Base-by-base conservation (phyloP, 2,888 invertebrate genomes). In the Melanchra persicariae region DNA sequence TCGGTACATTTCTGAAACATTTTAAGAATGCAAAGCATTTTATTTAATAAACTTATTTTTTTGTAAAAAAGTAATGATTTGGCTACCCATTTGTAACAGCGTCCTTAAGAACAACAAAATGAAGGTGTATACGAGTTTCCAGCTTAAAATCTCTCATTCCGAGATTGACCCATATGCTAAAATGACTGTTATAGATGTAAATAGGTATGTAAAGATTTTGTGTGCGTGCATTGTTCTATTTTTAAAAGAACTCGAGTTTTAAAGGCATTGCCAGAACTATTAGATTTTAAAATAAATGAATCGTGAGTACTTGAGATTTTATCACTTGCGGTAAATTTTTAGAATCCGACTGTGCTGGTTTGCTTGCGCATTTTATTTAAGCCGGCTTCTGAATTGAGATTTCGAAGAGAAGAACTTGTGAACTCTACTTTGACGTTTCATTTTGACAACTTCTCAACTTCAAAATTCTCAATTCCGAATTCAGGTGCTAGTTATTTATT, bases 171-270 rank as follows among this genome's bases (percentile, higher is more conserved):
- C n/a, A n/a, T n/a, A n/a, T n/a, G n/a, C n/a, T n/a, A n/a, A n/a
- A n/a, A n/a, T n/a, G n/a, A n/a, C n/a, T n/a, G n/a, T n/a, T n/a
- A n/a, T n/a, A n/a, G n/a, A n/a, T 84, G 82, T 85, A 81, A 73
- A 84, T 85, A 85, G 30, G 59, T 55, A 74, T 75, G 79, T 83
- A 72, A 73, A 73, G 54, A 57, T 65, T 52, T 43, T 70, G 60
- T 73, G 66, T 54, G 63, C 5, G 45, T 58, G 52, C 10, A 22
- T 30, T 66, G 64, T 82, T 79, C 73, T 70, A 70, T 74, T 67
- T 69, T 57, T 37, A 57, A 72, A 40, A 60, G 47, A 47, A 62
- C n/a, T 64, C 51, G 37, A 17, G 34, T 64, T 55, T 57, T 64
- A n/a, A 55, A 64, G 26, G 64, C 51, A 49, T 54, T 78, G 59